These are phyloP conservation scores for Decapterus maruadsi DNA, from an alignment of 2,797 vertebrate species.

Conservation along the genomic window DNA sequence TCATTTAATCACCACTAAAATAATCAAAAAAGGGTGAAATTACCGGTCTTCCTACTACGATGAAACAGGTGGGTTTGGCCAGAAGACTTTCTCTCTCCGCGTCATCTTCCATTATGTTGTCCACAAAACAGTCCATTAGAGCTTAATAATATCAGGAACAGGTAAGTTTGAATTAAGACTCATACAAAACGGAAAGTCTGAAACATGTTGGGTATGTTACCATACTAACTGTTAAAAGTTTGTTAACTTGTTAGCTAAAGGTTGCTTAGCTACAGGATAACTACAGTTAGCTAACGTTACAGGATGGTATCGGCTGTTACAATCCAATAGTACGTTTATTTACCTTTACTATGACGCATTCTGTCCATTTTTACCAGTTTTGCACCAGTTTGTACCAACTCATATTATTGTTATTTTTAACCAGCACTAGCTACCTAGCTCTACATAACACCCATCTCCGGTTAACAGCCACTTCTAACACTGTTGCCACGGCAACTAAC, in stretches of 20 bases:
- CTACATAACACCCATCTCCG: background rate
- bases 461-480: background rate
- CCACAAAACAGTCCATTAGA: constrained; percentile 73
- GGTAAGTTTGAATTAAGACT: too few species aligned
- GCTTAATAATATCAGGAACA: constrained; percentile 4
- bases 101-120: constrained; percentile 91
- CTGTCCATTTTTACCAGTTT: background rate
- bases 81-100: constrained; percentile 86
- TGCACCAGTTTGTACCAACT: background rate
- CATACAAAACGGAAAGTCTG: background rate
- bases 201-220: background rate
- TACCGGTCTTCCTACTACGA: constrained; percentile 95
- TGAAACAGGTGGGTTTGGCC: constrained; percentile 91
- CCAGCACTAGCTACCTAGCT: background rate
- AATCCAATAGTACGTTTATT: background rate
- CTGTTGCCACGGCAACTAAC: constrained; percentile 56
- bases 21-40: constrained; percentile 50
- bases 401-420: background rate
- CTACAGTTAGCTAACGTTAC: background rate
- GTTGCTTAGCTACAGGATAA: too few species aligned
- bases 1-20: background rate
- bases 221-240: too few species aligned
- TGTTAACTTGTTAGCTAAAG: too few species aligned
- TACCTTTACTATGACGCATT: constrained; percentile 20
- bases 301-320: background rate